phyloP scores from a whole-genome alignment of 2,888 invertebrate genomes.

The Argyra leucocephala region DNA sequence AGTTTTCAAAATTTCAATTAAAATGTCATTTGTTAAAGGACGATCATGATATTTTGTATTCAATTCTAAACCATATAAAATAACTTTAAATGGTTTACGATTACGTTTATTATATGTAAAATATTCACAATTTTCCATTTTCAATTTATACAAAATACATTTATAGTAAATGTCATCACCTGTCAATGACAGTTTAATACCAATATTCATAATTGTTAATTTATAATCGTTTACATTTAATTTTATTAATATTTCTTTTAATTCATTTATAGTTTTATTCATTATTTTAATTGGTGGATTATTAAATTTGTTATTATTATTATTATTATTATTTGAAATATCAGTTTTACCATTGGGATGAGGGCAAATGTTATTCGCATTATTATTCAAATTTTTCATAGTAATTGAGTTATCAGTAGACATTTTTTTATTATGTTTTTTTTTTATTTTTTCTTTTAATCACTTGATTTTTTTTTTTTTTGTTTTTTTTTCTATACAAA shows the following conservation, averaged over 20 bases:
- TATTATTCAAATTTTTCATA: too few species aligned
- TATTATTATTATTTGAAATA: neutral
- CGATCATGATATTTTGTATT: neutral
- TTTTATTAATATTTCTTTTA: neutral
- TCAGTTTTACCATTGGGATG: neutral
- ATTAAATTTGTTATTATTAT: neutral
- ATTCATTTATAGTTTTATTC: neutral
- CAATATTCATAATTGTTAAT: neutral
- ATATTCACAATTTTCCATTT: neutral
- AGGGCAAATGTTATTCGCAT: too few species aligned
- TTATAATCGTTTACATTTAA: neutral
- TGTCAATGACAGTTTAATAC: neutral
- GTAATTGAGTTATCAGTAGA: too few species aligned
- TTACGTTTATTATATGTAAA: neutral
- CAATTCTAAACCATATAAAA: neutral
- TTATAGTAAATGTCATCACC: neutral
- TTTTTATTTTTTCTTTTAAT: too few species aligned
- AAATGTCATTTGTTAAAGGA: neutral
- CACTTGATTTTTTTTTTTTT: too few species aligned
- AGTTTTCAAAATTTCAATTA: neutral
- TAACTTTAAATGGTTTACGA: neutral
- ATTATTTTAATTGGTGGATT: neutral
- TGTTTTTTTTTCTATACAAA: too few species aligned
- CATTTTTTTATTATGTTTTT: too few species aligned
- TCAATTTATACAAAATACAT: neutral